Conservation (phyloP, 1,140 invertebrate genomes). For the Drosophila repletoides region DNA sequence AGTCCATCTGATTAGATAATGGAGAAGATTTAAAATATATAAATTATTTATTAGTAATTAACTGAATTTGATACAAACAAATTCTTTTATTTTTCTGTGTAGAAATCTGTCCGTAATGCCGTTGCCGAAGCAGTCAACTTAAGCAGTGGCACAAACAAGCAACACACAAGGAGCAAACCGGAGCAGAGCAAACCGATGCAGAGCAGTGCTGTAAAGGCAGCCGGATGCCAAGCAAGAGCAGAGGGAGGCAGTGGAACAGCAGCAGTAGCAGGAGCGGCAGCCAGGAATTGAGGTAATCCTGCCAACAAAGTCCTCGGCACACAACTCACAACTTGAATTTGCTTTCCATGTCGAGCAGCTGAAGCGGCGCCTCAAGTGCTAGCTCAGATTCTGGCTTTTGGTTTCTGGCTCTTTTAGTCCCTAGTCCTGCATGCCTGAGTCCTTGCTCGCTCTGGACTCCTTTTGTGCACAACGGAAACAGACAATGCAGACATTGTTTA, state of each 20-base stretch:
- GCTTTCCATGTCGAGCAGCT: slow-evolving; percentile 52
- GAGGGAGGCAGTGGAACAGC: too few relatives aligned
- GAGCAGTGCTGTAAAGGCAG: not conserved
- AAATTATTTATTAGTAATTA: too few relatives aligned
- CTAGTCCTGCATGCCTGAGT: too few relatives aligned
- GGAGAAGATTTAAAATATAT: too few relatives aligned
- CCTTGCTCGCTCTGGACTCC: not conserved
- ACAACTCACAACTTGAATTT: slow-evolving; percentile 35
- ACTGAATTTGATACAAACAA: too few relatives aligned
- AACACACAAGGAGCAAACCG: slow-evolving; percentile 2
- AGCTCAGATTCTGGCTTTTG: not conserved
- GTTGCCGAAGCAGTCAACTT: slow-evolving; percentile 7
- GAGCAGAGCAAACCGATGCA: not conserved
- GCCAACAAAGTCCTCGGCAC: slow-evolving; percentile 42
- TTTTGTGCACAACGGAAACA: slow-evolving; percentile 15
- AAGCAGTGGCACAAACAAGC: slow-evolving; percentile 18
- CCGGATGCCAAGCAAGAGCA: slow-evolving; percentile 34
- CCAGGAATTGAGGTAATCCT: slow-evolving; percentile 66
- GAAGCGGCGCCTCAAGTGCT: slow-evolving; percentile 42
- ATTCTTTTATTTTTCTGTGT: too few relatives aligned
- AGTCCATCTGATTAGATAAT: too few relatives aligned
- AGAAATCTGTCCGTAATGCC: too few relatives aligned
- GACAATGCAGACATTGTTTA: slow-evolving; percentile 52
- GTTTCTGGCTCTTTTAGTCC: not conserved
- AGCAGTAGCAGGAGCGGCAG: slow-evolving; percentile 6